Conservation (phyloP, 2,888 invertebrate species). For the Sphinx pinastri region DNA sequence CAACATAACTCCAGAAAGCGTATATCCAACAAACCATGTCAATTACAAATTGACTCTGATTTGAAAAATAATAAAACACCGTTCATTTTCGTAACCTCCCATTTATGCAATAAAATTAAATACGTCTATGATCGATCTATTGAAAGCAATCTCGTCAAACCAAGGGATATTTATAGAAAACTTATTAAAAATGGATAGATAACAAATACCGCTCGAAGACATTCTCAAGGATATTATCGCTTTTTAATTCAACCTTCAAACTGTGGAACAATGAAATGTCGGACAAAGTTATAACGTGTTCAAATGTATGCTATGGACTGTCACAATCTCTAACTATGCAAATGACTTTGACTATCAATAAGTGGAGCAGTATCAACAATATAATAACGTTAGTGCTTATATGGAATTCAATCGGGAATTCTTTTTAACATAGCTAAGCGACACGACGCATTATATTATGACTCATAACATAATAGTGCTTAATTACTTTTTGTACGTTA, state of each 20-base stretch:
- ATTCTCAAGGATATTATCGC: not conserved
- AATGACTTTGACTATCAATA: not conserved
- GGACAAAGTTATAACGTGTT: conserved; percentile 9
- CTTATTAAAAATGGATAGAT: not conserved
- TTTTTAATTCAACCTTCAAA: conserved; percentile 17
- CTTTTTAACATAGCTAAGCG: conserved; percentile 9
- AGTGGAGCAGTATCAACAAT: not conserved
- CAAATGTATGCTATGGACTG: conserved; percentile 13
- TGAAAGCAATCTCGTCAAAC: not conserved
- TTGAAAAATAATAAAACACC: too few relatives aligned
- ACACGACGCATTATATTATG: not conserved
- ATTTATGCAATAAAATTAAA: not conserved
- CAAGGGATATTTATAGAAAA: not conserved
- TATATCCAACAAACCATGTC: too few relatives aligned
- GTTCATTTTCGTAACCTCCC: too few relatives aligned
- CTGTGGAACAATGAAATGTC: conserved; percentile 18
- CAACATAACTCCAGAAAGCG: too few relatives aligned
- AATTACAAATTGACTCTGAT: too few relatives aligned
- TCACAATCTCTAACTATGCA: conserved; percentile 20
- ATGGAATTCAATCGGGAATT: conserved; percentile 16
- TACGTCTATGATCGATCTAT: not conserved
- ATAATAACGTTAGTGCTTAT: not conserved
- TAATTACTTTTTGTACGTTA: conserved; percentile 7
- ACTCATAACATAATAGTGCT: not conserved
- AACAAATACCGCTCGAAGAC: not conserved